Evolutionary conservation across 2,888 invertebrate genomes (phyloP), one percentile per base, ranked within the genome.

Genomic region (Trissoscelio sp.): DNA sequence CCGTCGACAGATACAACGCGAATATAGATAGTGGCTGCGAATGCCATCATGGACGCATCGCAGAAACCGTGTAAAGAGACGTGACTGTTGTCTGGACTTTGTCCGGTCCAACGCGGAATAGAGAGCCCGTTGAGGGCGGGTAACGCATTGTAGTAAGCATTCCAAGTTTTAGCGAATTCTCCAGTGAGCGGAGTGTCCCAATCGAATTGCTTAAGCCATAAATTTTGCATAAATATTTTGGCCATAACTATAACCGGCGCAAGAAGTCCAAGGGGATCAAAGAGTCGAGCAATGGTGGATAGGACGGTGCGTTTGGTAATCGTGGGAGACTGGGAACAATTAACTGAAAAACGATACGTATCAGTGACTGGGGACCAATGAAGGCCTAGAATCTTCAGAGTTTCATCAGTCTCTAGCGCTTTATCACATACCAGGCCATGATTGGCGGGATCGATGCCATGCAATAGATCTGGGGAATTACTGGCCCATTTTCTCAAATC

Each of bases 401-500:
- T 6, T 1, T 51, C 24, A n/a, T 51, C 24, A 5, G 22, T 3
- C 24, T 51, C 12, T 0, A 51, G 16, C 0, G 0, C 24, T 0
- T n/a, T 3, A 3, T 51, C 51, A 6, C 3, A 1, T 1, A 24
- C 51, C 1, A 51, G n/a, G 3, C 51, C 51, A 5, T 51, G 51
- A 51, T 51, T 12, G 1, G 1, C 14, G 0, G 51, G 51, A 0
- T 51, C 12, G 11, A 51, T 51, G 12, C 12, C 5, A 12, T 22
- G 2, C 4, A 51, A 5, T 1, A 51, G 24, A 1, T 24, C 12
- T 0, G 22, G 12, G 24, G 5, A 1, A 14, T 51, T 51, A 24
- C 51, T 51, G 12, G 51, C 24, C 51, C 51, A 51, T n/a, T 51
- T 51, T 7, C 51, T 20, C 24, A 51, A 28, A 1, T 12, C 51